A percentile compares a stretch with the other conserved stretches of the same genome.
phyloP scores from a whole-genome alignment of 1,140 invertebrate species.

The Ectropis grisescens region DNA sequence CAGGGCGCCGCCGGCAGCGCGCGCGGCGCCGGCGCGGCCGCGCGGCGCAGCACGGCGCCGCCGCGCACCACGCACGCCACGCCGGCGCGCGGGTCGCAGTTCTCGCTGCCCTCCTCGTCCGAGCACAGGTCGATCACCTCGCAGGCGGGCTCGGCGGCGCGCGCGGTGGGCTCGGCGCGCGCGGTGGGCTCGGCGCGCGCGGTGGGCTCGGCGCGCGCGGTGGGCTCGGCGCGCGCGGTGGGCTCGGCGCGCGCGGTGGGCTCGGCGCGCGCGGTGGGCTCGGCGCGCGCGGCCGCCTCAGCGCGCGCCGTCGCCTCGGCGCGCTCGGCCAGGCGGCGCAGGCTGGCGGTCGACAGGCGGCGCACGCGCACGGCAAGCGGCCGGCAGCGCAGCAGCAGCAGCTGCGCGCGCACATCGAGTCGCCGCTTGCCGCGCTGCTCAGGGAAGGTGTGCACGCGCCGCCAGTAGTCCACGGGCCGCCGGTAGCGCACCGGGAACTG shows the following conservation, averaged over 20 bases:
- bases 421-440: conserved; percentile 52
- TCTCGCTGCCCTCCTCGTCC: conserved; percentile 64
- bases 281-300: too few species aligned
- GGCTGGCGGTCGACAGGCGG: conserved; percentile 36
- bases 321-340: too few species aligned
- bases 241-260: too few species aligned
- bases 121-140: conserved; percentile 69
- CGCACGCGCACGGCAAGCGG: conserved; percentile 43
- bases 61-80: conserved; percentile 56
- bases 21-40: conserved; percentile 40
- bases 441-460: conserved; percentile 44
- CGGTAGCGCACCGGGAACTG: conserved; percentile 57
- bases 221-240: too few species aligned
- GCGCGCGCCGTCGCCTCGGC: too few species aligned
- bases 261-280: too few species aligned
- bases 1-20: conserved; percentile 52
- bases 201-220: too few species aligned
- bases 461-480: conserved; percentile 62
- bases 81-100: conserved; percentile 53
- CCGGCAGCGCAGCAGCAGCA: conserved; percentile 54
- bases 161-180: too few species aligned
- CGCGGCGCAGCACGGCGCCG: conserved; percentile 46
- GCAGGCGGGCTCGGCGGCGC: too few species aligned
- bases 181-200: too few species aligned
- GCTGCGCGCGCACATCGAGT: conserved; percentile 57